A percentile compares a stretch with the other conserved stretches of the same genome.
Conservation (phyloP, 2,113 vertebrate genomes). For the Eidolon helvum region DNA sequence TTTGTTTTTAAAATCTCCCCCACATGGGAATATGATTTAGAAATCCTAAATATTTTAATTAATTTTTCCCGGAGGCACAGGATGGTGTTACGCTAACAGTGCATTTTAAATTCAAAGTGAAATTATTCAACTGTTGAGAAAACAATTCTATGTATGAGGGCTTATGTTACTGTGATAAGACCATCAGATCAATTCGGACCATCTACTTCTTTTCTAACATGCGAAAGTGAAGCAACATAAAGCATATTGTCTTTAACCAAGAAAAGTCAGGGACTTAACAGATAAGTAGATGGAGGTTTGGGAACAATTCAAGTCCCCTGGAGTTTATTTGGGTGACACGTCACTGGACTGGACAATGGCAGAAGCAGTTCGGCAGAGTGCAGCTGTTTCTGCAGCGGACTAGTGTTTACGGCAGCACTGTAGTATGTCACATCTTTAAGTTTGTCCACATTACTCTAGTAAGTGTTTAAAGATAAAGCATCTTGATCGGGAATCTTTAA, state of each 20-base stretch:
- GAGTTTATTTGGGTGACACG: neutral
- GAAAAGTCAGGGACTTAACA: neutral
- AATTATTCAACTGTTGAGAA: neutral
- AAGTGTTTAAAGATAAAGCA: neutral
- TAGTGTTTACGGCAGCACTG: no score
- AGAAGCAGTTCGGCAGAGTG: no score
- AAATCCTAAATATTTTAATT: neutral
- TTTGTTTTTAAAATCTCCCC: neutral
- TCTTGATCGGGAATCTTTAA: neutral
- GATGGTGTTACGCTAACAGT: neutral
- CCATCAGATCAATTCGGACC: neutral
- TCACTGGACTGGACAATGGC: neutral
- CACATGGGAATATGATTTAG: neutral
- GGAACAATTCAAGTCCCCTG: neutral
- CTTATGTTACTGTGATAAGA: neutral
- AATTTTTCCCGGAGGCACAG: neutral
- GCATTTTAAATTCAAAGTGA: conserved; percentile 4
- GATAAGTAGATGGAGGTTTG: neutral
- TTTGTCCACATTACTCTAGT: neutral
- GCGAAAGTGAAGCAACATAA: neutral
- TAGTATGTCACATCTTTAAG: neutral
- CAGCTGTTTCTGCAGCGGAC: neutral
- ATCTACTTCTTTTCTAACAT: neutral
- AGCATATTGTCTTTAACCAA: neutral
- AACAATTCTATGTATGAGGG: neutral